Evolutionary conservation across 2,888 invertebrate genomes (phyloP), one percentile per base, ranked within the genome.

Genomic region (Ecliptopera silaceata): DNA sequence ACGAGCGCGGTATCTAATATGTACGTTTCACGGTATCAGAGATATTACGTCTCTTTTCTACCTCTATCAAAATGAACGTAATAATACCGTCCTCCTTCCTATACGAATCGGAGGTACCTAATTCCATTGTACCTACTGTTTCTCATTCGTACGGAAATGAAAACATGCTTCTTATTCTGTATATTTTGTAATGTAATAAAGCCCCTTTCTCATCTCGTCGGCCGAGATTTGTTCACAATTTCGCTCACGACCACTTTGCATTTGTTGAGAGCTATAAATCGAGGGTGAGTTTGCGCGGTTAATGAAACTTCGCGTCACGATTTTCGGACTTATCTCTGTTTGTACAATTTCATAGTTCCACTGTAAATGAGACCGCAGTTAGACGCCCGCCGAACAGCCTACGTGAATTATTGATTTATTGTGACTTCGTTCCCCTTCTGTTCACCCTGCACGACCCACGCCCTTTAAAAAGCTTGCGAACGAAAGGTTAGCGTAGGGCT

Each of bases 241-340:
- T 75, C 70, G 74, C 71, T 76, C 72, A 78, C 74, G 77, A 80
- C 72, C 64, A 73, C 72, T 77, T 77, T 80, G 74, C 78, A 77
- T 78, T 77, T 72, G 75, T 69, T 67, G 71, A 69, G 70, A 68
- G 76, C 70, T 61, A 77, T 81, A 80, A 81, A 83, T 83, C 79
- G 75, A 69, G 72, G 69, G 66, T 70, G 61, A 64, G 81, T 74
- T 78, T 79, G 73, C 74, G 71, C 68, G 74, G 75, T 75, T 83
- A 84, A 86, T 84, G 79, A 80, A 84, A 84, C 77, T 75, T 73
- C 74, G 76, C 77, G 79, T 83, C 78, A 80, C 77, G 75, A 79
- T 72, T 75, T 74, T 73, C 68, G 63, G 74, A 72, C 71, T 74
- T 74, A 72, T 76, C 70, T 70, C 68, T 77, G 72, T 72, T 74